These are phyloP conservation scores for Heliconius ismenius DNA, from an alignment of 2,888 invertebrate genomes.

Conservation along the genomic window DNA sequence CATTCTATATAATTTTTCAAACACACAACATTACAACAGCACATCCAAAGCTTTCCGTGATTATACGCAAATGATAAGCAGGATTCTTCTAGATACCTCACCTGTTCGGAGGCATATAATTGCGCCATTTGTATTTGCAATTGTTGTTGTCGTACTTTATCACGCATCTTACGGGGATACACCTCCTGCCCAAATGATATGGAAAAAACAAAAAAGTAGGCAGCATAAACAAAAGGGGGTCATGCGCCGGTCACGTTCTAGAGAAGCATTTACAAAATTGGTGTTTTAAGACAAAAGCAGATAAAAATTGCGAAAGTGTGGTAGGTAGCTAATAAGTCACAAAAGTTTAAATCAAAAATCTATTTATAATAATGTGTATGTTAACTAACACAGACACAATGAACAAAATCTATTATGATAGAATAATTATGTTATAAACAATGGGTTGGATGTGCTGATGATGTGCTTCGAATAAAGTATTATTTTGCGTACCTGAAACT, in stretches of 20 bases:
- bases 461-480: conserved; percentile 42
- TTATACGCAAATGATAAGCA: conserved; percentile 64
- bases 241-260: conserved; percentile 72
- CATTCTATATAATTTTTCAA: conserved; percentile 55
- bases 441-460: conserved; percentile 75
- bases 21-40: conserved; percentile 70
- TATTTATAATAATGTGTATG: conserved; percentile 57
- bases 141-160: conserved; percentile 87
- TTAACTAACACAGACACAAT: conserved; percentile 72
- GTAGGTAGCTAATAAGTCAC: conserved; percentile 53
- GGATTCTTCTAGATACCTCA: conserved; percentile 77
- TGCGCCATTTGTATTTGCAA: conserved; percentile 83
- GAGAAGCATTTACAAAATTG: conserved; percentile 62
- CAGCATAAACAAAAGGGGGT: conserved; percentile 78
- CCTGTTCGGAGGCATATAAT: conserved; percentile 81
- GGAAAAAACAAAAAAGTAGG: conserved; percentile 81
- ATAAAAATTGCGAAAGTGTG: conserved; percentile 57
- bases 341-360: conserved; percentile 56
- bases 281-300: conserved; percentile 52
- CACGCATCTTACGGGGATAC: conserved; percentile 91
- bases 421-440: conserved; percentile 58
- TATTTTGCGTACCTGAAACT: conserved; percentile 82
- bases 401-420: conserved; percentile 60
- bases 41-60: conserved; percentile 78
- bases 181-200: conserved; percentile 86